Base-by-base conservation (phyloP, 2,113 vertebrate species). In the Capreolus pygargus region DNA sequence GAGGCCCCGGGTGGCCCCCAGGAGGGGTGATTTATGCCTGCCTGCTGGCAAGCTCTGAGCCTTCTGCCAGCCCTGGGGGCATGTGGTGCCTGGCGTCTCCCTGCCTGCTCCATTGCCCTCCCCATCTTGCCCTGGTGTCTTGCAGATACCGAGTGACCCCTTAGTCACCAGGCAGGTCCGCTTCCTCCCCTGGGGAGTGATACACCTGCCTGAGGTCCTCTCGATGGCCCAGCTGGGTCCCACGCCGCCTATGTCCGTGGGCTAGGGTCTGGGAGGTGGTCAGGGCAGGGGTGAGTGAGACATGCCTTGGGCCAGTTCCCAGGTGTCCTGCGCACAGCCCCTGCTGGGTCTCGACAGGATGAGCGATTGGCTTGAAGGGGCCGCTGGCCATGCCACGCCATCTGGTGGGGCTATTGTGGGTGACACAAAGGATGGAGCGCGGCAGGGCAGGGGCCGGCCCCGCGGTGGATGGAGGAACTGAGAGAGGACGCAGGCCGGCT, bases 391-490 rank as follows among this genome's bases (percentile, higher is more conserved):
- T 1, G 70, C 89, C 30, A 0, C 7, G 30, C 97, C 97, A 98
- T 98, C 97, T 98, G 98, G 95, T 13, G 15, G 91, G 94, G 89
- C 97, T 39, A 33, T 97, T 97, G 97, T 97, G 64, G 93, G 28
- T 52, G 91, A 58, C 83, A 97, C 95, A 97, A 97, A 98, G 91
- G 95, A 92, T 2, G 81, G 91, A 70, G 87, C 14, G 0, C 1
- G 2, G 55, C 28, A 5, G 89, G 95, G 95, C 79, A 84, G 47
- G 81, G 90, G 89, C 86, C 9, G 8, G 28, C 55, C 0, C 0
- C 0, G 76, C 82, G n/a, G 82, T n/a, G 88, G 95, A 39, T 19
- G 0, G 57, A 21, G 82, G 28, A 7, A 30, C 47, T 0, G 2
- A 19, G 27, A 84, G 54, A 39, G 82, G 81, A 2, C 8, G 25